Base-by-base conservation (phyloP, 2,888 invertebrate genomes). In the Patella depressa region DNA sequence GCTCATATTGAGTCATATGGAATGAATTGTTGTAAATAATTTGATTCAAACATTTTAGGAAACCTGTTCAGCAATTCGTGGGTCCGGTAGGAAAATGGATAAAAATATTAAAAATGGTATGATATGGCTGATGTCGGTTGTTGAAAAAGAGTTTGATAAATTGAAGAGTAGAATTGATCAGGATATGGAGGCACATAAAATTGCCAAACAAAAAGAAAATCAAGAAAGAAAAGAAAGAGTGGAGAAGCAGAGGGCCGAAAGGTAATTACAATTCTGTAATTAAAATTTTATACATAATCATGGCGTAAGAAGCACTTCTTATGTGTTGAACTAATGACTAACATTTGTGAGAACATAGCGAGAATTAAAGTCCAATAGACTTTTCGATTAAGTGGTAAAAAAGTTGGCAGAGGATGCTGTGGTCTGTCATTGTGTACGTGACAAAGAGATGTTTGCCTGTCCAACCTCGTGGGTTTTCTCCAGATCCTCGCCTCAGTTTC, bases 71-170 rank as follows among this genome's bases (percentile, higher is more conserved):
- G 92, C 92, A 0, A 86, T 90, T 7, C 92, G 90, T 53, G 88
- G 91, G 15, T 85, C 86, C 15, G 93, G 93, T 74, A 91, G 92
- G 3, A 94, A 94, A 91, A 92, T 94, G 78, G 95, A 95, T 86
- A 93, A 93, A 0, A 94, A 94, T 0, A 93, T 96, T 12, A 84
- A 84, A 53, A 75, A 79, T 15, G 91, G 91, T 2, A 86, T 95
- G 89, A 89, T 88, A 86, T 93, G 96, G 96, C 92, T 96, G 17
- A 90, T 96, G 45, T 94, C 94, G 86, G 94, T 94, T 80, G 94
- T 96, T n/a, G 93, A 94, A 5, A 92, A 93, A n/a, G 93, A 95
- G 82, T 95, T 94, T 89, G 93, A 93, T 17, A 93, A 93, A 76
- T 92, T 96, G 70, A 94, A 95, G 83, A 88, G 93, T 73, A 93